phyloP scores from a whole-genome alignment of 2,113 vertebrate species.

The Dipodomys spectabilis region DNA sequence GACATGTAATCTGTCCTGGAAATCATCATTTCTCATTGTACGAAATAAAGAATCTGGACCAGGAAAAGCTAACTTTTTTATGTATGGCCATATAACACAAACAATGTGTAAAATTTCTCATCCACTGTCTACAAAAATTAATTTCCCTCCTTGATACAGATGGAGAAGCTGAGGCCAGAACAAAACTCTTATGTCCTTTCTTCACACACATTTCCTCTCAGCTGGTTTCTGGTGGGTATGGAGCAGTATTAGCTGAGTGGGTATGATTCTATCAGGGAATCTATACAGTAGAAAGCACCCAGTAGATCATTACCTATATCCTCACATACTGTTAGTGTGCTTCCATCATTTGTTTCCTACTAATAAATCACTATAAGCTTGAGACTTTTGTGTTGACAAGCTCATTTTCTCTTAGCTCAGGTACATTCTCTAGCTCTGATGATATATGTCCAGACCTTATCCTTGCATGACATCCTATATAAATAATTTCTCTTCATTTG shows the following conservation, averaged over 20 bases:
- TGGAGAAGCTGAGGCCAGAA: neutral
- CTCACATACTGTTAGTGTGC: neutral
- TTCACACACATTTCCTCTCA: neutral
- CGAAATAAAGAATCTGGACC: neutral
- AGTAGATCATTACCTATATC: neutral
- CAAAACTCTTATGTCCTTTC: neutral
- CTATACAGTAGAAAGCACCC: neutral
- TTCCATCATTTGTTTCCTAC: neutral
- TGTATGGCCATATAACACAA: neutral
- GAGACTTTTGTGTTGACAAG: slow-evolving; percentile 47
- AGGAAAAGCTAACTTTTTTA: neutral
- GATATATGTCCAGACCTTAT: slow-evolving; percentile 17
- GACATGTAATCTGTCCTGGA: neutral
- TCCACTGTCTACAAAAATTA: neutral
- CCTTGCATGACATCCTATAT: neutral
- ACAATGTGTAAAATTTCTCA: neutral
- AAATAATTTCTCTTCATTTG: slow-evolving; percentile 53
- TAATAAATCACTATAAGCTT: slow-evolving; percentile 59
- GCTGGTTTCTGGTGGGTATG: neutral
- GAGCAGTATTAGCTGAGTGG: neutral
- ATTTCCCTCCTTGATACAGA: neutral
- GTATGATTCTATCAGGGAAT: neutral
- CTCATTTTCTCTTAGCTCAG: slow-evolving; percentile 64
- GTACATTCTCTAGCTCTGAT: neutral
- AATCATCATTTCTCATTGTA: neutral